Base-by-base conservation (phyloP, 2,113 vertebrate species). In the Cavia aperea region DNA sequence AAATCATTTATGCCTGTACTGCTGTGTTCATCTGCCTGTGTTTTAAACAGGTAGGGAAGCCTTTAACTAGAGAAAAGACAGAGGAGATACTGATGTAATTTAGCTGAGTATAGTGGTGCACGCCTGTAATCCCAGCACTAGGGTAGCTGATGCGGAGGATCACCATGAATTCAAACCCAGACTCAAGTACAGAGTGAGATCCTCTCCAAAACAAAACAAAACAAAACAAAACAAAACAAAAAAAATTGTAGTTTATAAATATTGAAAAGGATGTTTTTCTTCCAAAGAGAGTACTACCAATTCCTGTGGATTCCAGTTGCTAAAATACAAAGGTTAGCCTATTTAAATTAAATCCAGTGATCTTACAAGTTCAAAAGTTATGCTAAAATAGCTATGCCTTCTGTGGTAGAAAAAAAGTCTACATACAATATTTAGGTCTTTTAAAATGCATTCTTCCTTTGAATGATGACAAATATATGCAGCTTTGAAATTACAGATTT, bases 301-400 rank as follows among this genome's bases (percentile, higher is more conserved):
- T 88, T 93, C 33, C 8, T 60, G 7, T 86, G 49, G 33, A 66
- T 51, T 77, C 81, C 66, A 54, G 68, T 88, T 95, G n/a, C 93
- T 90, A 95, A 63, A 68, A 90, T 1, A 91, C 36, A 58, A 93
- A 82, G 5, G 73, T 96, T 88, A 66, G 65, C 21, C 63, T 65
- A 73, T 92, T 95, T 90, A 90, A 96, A 94, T 93, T 92, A 92
- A 92, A 62, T 93, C 86, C 43, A 89, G 29, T 84, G 63, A 66
- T 81, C 65, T 93, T 78, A 95, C 56, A 93, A 94, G 83, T 93
- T 70, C 77, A 85, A 89, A 66, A 81, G 82, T 70, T 95, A 72
- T 84, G 66, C 70, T 65, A 94, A 93, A 91, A 94, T n/a, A 49
- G 24, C 54, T 79, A 29, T 51, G 3, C 9, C 39, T 81, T 87